A percentile compares a stretch with the other conserved stretches of the same genome.
Evolutionary conservation across 2,888 invertebrate genomes (phyloP).

Genomic region (Frankliniella fusca): DNA sequence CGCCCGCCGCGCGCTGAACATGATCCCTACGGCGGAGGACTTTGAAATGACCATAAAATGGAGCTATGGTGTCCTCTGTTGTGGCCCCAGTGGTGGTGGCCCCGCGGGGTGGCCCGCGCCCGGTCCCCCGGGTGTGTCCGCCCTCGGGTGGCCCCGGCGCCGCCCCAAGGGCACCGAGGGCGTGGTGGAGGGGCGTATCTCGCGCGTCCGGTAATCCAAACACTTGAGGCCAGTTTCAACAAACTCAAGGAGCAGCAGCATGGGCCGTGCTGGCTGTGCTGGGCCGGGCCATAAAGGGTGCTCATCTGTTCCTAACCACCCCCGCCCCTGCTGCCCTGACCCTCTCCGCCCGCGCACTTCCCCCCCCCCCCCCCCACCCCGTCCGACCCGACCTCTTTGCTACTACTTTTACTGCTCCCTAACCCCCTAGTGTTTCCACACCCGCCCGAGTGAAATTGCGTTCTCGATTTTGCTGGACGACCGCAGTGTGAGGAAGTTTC

Average conservation of each 20-base stretch:
- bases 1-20: not conserved
- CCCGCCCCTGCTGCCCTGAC: not conserved
- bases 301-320: conserved; percentile 14
- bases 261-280: not conserved
- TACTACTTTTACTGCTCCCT: too few species aligned
- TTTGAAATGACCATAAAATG: conserved; percentile 25
- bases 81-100: too few species aligned
- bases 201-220: conserved; percentile 6
- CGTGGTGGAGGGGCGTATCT: not conserved
- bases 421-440: too few species aligned
- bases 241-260: conserved; percentile 18
- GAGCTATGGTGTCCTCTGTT: not conserved
- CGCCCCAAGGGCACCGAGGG: not conserved
- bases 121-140: too few species aligned
- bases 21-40: not conserved
- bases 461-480: too few species aligned
- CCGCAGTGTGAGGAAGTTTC: too few species aligned
- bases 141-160: not conserved
- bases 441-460: too few species aligned
- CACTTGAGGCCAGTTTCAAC: conserved; percentile 24
- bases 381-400: too few species aligned
- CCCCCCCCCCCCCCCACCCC: too few species aligned
- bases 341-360: too few species aligned
- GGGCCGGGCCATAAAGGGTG: not conserved
- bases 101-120: too few species aligned